Evolutionary conservation across 92 coral and sea anemone species (phyloP), one percentile per base, ranked within the genome.

Genomic region (Actinernus sp.): DNA sequence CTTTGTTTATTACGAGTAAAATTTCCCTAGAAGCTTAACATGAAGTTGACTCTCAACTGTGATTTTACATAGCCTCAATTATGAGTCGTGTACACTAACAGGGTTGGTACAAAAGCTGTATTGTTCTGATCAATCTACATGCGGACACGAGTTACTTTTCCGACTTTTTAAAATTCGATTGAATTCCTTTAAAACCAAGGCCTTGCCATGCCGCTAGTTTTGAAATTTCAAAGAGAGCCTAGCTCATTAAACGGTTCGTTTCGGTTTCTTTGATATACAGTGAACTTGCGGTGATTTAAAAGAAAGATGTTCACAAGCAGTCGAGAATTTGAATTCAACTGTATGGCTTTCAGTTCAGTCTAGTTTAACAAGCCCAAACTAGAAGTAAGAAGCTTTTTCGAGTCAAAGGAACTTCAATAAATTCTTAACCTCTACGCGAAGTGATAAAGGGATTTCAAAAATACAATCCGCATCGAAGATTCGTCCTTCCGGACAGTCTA

Each of bases 81-180:
- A 69, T 51, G 6, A 37, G 49, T 43, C 51, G 63, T 71, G 74
- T 59, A 58, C 76, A 68, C 81, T 72, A 71, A 68, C 59, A 61
- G 49, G 48, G 52, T 17, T 34, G 18, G 62, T 47, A 84, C 83
- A 78, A 83, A 69, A 43, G 63, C 22, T 36, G 61, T 38, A 79
- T 79, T 85, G 85, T 80, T 45, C 25, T 36, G 48, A 21, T 51
- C 48, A 78, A 89, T 68, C 79, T 66, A 60, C 73, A 33, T 49
- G 31, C 76, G 75, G 61, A 50, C 80, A 24, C 26, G 49, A 56
- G 59, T 34, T 41, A 79, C 60, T 61, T 73, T 79, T 73, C 78
- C 77, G 85, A 69, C 85, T 77, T 62, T 64, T 85, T 64, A 73
- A 68, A 78, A 84, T 68, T 81, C 91, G 87, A 59, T 84, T 85